phyloP scores from a whole-genome alignment of 2,797 vertebrate species.

The Catostomus latipinnis region DNA sequence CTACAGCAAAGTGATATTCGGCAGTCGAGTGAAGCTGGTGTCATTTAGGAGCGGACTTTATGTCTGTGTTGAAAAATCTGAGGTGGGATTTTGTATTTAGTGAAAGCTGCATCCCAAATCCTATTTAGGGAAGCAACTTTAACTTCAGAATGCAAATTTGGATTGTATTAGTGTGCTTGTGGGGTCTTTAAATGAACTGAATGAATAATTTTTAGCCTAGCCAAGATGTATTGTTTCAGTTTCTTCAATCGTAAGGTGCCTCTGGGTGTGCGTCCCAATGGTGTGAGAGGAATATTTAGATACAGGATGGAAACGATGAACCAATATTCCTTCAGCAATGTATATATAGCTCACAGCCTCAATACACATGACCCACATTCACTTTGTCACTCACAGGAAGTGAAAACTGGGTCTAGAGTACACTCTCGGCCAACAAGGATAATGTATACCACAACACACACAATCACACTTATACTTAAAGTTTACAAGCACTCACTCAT shows the following conservation, averaged over 20 bases:
- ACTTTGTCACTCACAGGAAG: slow-evolving; percentile 35
- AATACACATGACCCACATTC: slow-evolving; percentile 80
- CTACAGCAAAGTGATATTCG: slow-evolving; percentile 34
- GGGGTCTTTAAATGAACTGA: neutral
- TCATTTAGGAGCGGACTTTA: slow-evolving; percentile 33
- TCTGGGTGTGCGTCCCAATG: slow-evolving; percentile 27
- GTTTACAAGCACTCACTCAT: neutral
- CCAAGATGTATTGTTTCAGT: slow-evolving; percentile 16
- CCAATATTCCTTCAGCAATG: slow-evolving; percentile 59
- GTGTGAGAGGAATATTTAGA: slow-evolving; percentile 55
- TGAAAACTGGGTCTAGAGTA: slow-evolving; percentile 60
- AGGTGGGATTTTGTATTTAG: slow-evolving; percentile 28
- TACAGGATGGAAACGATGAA: slow-evolving; percentile 50
- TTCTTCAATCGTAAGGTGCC: slow-evolving; percentile 27
- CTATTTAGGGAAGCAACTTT: slow-evolving; percentile 31
- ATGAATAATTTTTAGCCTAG: slow-evolving; percentile 1
- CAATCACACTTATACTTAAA: neutral
- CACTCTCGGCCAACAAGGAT: slow-evolving; percentile 34
- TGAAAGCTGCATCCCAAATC: slow-evolving; percentile 42
- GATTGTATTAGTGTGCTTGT: slow-evolving; percentile 1
- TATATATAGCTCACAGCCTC: slow-evolving; percentile 81
- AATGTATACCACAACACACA: slow-evolving; percentile 28
- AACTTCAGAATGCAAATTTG: slow-evolving; percentile 12
- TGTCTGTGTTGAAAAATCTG: neutral
- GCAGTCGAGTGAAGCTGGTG: slow-evolving; percentile 22